Conservation (phyloP, 2,888 invertebrate species). For the Panzeria rudis region DNA sequence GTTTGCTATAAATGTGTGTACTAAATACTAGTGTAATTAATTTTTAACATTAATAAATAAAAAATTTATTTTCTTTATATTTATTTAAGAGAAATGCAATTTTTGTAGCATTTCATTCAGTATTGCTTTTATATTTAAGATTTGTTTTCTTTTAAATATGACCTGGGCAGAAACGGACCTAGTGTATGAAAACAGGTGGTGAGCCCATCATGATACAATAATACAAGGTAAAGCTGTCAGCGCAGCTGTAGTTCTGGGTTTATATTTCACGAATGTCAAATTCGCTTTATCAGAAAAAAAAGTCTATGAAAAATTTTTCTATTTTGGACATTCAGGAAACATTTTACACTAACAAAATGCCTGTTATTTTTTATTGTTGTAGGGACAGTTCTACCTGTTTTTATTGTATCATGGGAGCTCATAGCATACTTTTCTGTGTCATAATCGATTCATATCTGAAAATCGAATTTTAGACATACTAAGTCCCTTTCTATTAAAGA, state of each 20-base stretch:
- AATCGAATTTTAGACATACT: background rate
- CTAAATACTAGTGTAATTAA: background rate
- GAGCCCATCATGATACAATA: no score
- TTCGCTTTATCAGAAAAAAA: no score
- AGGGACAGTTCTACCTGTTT: no score
- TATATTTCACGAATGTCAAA: no score
- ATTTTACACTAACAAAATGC: no score
- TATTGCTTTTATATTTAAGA: constrained; percentile 70
- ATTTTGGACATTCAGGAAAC: no score
- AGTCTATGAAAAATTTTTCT: no score
- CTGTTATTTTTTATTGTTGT: no score
- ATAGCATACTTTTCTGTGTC: background rate
- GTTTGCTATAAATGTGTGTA: background rate
- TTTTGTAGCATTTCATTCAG: constrained; percentile 69
- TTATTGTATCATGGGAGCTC: background rate
- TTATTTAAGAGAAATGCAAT: constrained; percentile 44
- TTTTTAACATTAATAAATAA: constrained; percentile 49
- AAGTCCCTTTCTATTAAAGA: no score
- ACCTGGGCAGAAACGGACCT: background rate
- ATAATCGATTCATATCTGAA: background rate
- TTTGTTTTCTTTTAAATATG: constrained; percentile 13
- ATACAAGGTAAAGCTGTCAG: no score
- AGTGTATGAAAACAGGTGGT: background rate
- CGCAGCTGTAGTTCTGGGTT: no score
- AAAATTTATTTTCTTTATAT: background rate